A percentile compares a stretch with the other conserved stretches of the same genome.
These are phyloP conservation scores for Myripristis murdjan DNA, from an alignment of 2,797 vertebrate species.

Conservation along the genomic window DNA sequence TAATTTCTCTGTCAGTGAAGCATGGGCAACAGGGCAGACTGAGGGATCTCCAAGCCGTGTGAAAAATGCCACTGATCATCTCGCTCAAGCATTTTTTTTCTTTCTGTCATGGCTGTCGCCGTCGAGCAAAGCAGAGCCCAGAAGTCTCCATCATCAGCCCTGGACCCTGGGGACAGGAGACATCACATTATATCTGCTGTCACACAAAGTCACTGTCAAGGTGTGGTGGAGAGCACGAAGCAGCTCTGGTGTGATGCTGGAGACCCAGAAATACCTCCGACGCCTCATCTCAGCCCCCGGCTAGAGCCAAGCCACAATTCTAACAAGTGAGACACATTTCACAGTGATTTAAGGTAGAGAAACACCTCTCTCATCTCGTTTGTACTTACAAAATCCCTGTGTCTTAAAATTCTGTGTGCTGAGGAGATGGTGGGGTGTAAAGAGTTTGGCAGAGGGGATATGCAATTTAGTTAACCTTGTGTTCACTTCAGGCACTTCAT, in stretches of 20 bases:
- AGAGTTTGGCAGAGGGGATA: slow-evolving; percentile 69
- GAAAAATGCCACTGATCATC: slow-evolving; percentile 82
- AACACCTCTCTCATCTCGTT: slow-evolving; percentile 73
- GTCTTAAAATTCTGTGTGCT: slow-evolving; percentile 59
- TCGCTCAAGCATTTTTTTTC: slow-evolving; percentile 67
- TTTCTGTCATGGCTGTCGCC: slow-evolving; percentile 78
- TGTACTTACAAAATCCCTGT: slow-evolving; percentile 73
- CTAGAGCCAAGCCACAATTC: slow-evolving; percentile 65
- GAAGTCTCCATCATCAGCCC: slow-evolving; percentile 81
- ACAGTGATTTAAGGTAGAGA: slow-evolving; percentile 72
- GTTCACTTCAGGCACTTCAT: slow-evolving; percentile 79
- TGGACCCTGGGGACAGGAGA: slow-evolving; percentile 76
- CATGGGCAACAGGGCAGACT: slow-evolving; percentile 65
- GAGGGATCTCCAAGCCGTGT: slow-evolving; percentile 75
- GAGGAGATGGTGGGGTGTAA: slow-evolving; percentile 57
- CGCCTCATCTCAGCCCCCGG: slow-evolving; percentile 65
- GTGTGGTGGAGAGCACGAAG: slow-evolving; percentile 68
- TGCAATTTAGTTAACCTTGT: slow-evolving; percentile 80
- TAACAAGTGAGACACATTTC: slow-evolving; percentile 76
- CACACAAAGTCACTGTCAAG: slow-evolving; percentile 84
- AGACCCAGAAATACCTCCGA: slow-evolving; percentile 77
- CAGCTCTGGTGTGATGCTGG: slow-evolving; percentile 66
- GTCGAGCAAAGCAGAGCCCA: slow-evolving; percentile 71
- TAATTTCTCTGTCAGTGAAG: slow-evolving; percentile 71
- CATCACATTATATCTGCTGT: slow-evolving; percentile 86